Evolutionary conservation across 1,140 invertebrate genomes (phyloP).

Genomic region (Pseudomyrmex pallidus): DNA sequence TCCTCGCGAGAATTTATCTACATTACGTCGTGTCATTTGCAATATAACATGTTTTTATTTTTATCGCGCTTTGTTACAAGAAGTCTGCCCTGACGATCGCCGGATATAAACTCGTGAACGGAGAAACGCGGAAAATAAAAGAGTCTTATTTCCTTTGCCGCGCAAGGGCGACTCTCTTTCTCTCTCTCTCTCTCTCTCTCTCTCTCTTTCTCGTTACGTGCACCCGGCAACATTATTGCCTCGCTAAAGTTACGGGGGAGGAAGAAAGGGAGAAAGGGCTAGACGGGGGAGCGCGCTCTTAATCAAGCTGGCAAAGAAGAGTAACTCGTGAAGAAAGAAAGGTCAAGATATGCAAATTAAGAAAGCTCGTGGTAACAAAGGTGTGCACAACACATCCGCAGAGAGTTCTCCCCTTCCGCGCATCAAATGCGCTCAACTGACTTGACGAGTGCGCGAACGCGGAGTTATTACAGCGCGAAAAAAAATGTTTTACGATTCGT

Average conservation of each 20-base stretch:
- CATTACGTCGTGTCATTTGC: not conserved
- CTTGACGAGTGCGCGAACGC: not conserved
- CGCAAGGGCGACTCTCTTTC: not conserved
- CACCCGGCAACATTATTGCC: slow-evolving; percentile 40
- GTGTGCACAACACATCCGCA: not conserved
- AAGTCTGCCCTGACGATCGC: slow-evolving; percentile 7
- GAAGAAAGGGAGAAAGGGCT: too few relatives aligned
- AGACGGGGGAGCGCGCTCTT: slow-evolving; percentile 23
- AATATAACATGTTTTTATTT: not conserved
- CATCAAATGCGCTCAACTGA: not conserved
- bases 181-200: too few relatives aligned
- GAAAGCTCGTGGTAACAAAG: not conserved
- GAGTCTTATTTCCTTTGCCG: slow-evolving; percentile 49
- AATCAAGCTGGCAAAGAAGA: slow-evolving; percentile 38
- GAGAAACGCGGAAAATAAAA: slow-evolving; percentile 18
- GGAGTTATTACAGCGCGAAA: not conserved
- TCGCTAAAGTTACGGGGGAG: slow-evolving; percentile 40
- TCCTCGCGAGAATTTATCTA: not conserved
- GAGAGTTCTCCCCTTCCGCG: not conserved
- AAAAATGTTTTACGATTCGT: not conserved
- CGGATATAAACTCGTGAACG: slow-evolving; percentile 25
- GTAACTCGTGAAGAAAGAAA: slow-evolving; percentile 28
- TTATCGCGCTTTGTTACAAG: not conserved
- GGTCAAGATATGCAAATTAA: slow-evolving; percentile 37
- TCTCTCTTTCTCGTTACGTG: slow-evolving; percentile 6